These are phyloP conservation scores for Aspiorhynchus laticeps DNA, from an alignment of 2,113 vertebrate species.

Conservation along the genomic window DNA sequence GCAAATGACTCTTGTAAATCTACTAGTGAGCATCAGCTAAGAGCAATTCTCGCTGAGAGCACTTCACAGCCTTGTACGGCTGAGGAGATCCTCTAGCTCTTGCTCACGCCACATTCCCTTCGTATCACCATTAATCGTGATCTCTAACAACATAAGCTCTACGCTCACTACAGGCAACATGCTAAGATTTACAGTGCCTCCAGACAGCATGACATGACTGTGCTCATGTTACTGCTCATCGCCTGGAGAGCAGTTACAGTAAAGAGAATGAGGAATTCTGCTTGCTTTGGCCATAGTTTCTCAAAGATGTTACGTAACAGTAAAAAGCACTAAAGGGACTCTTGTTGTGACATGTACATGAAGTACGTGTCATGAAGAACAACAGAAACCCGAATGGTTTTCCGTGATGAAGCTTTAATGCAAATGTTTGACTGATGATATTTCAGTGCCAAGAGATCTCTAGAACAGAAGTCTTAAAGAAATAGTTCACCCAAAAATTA, in stretches of 20 bases:
- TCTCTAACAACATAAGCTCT: constrained; percentile 8
- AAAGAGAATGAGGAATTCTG: constrained; percentile 16
- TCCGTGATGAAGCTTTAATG: background rate
- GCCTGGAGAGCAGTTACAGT: background rate
- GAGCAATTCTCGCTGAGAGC: background rate
- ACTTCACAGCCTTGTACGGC: background rate
- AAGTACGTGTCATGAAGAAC: background rate
- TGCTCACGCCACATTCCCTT: background rate
- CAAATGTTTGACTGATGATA: background rate
- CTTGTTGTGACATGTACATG: background rate
- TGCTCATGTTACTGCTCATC: background rate
- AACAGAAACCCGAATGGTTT: background rate
- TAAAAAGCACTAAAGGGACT: background rate
- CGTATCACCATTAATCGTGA: background rate
- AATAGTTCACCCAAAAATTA: too few relatives aligned
- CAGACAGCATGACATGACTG: background rate
- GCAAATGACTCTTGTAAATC: constrained; percentile 12
- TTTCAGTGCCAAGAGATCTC: too few relatives aligned
- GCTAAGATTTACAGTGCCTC: background rate
- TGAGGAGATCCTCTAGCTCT: background rate
- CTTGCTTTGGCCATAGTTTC: background rate
- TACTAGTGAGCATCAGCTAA: background rate
- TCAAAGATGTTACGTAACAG: constrained; percentile 7
- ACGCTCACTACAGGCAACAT: background rate
- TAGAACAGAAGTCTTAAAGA: too few relatives aligned